Evolutionary conservation across 92 coral and sea anemone genomes (phyloP).

Genomic region (Porites evermanni): DNA sequence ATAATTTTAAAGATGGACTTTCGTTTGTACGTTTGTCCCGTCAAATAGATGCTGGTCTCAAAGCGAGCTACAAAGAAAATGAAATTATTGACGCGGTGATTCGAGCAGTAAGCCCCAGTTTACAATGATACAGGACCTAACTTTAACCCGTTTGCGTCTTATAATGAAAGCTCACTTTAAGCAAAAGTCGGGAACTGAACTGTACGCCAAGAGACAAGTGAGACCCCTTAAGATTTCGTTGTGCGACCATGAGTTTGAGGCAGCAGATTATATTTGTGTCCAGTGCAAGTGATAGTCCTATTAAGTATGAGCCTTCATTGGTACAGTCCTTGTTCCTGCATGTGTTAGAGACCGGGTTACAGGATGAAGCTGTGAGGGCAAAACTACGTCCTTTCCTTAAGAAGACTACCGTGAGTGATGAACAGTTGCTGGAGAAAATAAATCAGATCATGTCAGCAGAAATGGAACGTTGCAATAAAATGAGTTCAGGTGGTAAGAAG

Average conservation of each 20-base stretch:
- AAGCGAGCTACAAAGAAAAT: slow-evolving; percentile 43
- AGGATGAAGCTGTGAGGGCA: slow-evolving; percentile 13
- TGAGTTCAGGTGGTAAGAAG: slow-evolving; percentile 20
- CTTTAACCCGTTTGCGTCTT: slow-evolving; percentile 33
- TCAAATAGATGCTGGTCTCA: slow-evolving; percentile 43
- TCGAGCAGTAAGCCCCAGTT: slow-evolving; percentile 47
- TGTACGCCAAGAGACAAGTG: slow-evolving; percentile 51
- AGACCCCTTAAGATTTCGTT: slow-evolving; percentile 67
- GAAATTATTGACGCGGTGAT: slow-evolving; percentile 71
- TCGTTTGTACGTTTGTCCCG: slow-evolving; percentile 50
- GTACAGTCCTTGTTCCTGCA: slow-evolving; percentile 64
- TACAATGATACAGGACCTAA: slow-evolving; percentile 45
- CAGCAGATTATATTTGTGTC: slow-evolving; percentile 65
- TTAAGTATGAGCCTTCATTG: slow-evolving; percentile 54
- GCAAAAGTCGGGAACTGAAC: slow-evolving; percentile 70
- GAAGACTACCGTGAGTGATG: slow-evolving; percentile 26
- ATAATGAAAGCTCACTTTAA: slow-evolving; percentile 53
- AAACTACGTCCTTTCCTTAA: not conserved
- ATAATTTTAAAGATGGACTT: slow-evolving; percentile 19
- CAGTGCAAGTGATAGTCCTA: slow-evolving; percentile 47
- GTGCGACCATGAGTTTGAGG: slow-evolving; percentile 53
- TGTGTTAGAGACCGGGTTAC: slow-evolving; percentile 63
- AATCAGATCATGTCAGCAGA: slow-evolving; percentile 35
- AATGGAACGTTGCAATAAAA: slow-evolving; percentile 37
- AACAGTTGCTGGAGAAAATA: slow-evolving; percentile 36